Conservation (phyloP, 2,888 invertebrate species). For the Drosophila tripunctata region DNA sequence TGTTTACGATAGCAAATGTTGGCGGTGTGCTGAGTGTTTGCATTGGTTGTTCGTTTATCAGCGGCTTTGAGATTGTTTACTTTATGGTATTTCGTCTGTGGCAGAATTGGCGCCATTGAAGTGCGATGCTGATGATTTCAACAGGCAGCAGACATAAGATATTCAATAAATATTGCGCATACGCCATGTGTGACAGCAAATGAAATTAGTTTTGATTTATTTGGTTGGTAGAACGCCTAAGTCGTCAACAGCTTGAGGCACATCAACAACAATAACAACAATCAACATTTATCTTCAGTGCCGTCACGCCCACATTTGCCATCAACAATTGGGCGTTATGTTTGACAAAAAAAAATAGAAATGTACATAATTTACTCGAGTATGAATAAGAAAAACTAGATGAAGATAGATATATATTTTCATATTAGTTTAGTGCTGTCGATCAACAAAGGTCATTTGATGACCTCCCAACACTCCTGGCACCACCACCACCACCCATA, state of each 20-base stretch:
- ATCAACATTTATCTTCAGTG: conserved; percentile 49
- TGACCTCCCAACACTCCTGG: not conserved
- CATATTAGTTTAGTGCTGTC: conserved; percentile 11
- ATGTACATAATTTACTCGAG: conserved; percentile 26
- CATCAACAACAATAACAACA: conserved; percentile 1
- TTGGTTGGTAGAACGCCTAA: conserved; percentile 30
- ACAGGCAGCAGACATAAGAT: not conserved
- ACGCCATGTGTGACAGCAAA: conserved; percentile 63
- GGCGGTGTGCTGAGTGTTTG: conserved; percentile 81
- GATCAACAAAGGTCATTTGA: conserved; percentile 56
- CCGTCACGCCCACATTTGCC: conserved; percentile 33
- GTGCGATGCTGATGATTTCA: conserved; percentile 7
- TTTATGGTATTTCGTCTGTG: conserved; percentile 69
- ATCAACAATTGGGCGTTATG: conserved; percentile 4
- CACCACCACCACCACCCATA: not conserved
- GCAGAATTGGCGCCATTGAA: conserved; percentile 50
- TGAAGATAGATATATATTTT: not conserved
- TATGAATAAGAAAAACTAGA: not conserved
- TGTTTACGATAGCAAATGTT: conserved; percentile 64
- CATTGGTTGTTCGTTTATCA: conserved; percentile 81
- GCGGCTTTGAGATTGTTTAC: conserved; percentile 78
- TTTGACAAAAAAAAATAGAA: not conserved
- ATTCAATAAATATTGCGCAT: conserved; percentile 53
- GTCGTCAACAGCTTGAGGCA: conserved; percentile 43
- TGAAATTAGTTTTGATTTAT: conserved; percentile 65